These are phyloP conservation scores for Felis chaus DNA, from an alignment of 2,113 vertebrate genomes.

Conservation along the genomic window DNA sequence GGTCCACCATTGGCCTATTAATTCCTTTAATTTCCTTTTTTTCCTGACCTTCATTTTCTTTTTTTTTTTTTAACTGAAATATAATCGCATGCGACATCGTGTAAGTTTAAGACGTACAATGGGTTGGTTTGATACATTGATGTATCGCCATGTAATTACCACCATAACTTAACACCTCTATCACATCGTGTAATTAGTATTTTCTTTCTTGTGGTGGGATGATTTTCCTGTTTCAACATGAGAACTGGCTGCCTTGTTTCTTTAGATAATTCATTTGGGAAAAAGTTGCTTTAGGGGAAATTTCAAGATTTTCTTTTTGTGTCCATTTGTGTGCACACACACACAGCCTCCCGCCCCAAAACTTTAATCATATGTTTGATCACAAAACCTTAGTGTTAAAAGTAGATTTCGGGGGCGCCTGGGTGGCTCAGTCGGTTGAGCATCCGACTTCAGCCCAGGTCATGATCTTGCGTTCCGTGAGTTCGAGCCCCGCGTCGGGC, in stretches of 20 bases:
- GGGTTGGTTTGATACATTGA: neutral
- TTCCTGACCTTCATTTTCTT: neutral
- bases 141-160: neutral
- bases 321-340: neutral
- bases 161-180: neutral
- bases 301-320: neutral
- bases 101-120: neutral
- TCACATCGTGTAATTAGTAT: neutral
- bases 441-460: no score
- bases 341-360: neutral
- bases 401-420: neutral
- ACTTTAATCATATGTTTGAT: neutral
- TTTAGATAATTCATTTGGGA: neutral
- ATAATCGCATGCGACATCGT: neutral
- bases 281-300: neutral
- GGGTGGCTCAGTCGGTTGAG: no score
- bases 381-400: constrained; percentile 9
- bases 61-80: neutral
- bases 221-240: neutral
- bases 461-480: no score
- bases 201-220: neutral
- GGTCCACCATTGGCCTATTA: neutral
- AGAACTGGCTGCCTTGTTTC: neutral
- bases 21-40: neutral
- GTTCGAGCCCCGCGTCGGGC: no score